Base-by-base conservation (phyloP, 2,888 invertebrate species). In the Graphium colonna region DNA sequence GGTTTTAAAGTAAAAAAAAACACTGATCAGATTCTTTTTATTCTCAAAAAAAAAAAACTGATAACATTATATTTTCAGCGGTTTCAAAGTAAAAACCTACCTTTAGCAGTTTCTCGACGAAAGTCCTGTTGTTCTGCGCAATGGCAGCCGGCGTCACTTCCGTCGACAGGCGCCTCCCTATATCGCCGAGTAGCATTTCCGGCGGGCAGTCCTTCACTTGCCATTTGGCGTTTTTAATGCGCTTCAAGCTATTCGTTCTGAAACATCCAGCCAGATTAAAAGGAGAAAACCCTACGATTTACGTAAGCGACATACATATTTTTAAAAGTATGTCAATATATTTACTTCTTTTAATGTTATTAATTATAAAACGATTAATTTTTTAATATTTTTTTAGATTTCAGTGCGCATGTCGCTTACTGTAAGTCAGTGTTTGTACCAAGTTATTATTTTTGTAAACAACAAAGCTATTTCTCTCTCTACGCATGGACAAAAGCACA, bases 81-180 rank as follows among this genome's bases (percentile, higher is more conserved):
- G n/a, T n/a, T n/a, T n/a, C n/a, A n/a, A n/a, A n/a, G n/a, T n/a
- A n/a, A n/a, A n/a, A n/a, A n/a, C n/a, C n/a, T 87, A 96, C 99
- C 92, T 98, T 98, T 45, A 99, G 90, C 64, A 99, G 91, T 77
- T 98, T 97, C 75, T 99, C 98, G 44, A 99, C 98, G 89, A 99
- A 99, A 17, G 97, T 96, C 94, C 98, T 97, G 84, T 99, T 98
- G 31, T 98, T 97, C 79, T 98, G 97, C 10, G 97, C 97, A 68
- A 98, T 95, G 36, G 96, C 92, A 0, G 97, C 96, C 0, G 97
- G 96, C 60, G 96, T 96, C 66, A 93, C 92, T 60, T 93, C 93
- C 1, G 93, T 92, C 0, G 91, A 92, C 46, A 92, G 71, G 60
- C 92, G 88, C 46, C 92, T 82, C 59, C 82, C 85, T 46, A 90